These are phyloP conservation scores for Lordiphosa clarofinis DNA, from an alignment of 1,140 invertebrate species.

Conservation along the genomic window DNA sequence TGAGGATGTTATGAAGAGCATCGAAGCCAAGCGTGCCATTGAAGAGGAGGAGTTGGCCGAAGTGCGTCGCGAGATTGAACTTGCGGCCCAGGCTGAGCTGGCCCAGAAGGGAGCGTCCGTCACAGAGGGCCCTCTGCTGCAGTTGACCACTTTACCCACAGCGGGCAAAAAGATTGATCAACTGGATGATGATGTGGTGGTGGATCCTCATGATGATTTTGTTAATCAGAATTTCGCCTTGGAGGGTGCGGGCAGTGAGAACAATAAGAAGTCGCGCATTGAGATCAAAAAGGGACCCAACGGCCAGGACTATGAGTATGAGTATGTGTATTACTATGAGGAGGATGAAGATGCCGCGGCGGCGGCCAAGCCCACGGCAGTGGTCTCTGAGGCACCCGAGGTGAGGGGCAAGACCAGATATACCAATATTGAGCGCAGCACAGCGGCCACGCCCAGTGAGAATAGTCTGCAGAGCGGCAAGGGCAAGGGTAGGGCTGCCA, in stretches of 20 bases:
- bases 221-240: conserved; percentile 67
- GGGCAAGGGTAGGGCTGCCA: conserved; percentile 77
- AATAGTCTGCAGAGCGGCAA: conserved; percentile 82
- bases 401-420: conserved; percentile 83
- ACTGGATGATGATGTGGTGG: conserved; percentile 55
- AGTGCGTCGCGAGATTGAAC: conserved; percentile 57
- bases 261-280: conserved; percentile 83
- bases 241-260: conserved; percentile 72
- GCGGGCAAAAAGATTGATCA: conserved; percentile 48
- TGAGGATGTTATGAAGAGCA: conserved; percentile 79
- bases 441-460: conserved; percentile 79
- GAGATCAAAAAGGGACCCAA: conserved; percentile 94
- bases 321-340: conserved; percentile 95
- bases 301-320: conserved; percentile 94
- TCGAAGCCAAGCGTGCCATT: conserved; percentile 76
- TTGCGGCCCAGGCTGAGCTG: conserved; percentile 44
- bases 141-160: conserved; percentile 51
- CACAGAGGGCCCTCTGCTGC: conserved; percentile 36
- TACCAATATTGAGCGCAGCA: conserved; percentile 84
- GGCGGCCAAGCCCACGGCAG: conserved; percentile 44
- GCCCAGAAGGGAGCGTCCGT: conserved; percentile 11
- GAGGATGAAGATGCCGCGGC: conserved; percentile 87
- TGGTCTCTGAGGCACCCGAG: conserved; percentile 37
- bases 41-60: conserved; percentile 71
- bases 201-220: conserved; percentile 67